Percentiles rank a stretch among this genome's conserved stretches.
Conservation (phyloP, 1,140 invertebrate species). For the Tigriopus japonicus region DNA sequence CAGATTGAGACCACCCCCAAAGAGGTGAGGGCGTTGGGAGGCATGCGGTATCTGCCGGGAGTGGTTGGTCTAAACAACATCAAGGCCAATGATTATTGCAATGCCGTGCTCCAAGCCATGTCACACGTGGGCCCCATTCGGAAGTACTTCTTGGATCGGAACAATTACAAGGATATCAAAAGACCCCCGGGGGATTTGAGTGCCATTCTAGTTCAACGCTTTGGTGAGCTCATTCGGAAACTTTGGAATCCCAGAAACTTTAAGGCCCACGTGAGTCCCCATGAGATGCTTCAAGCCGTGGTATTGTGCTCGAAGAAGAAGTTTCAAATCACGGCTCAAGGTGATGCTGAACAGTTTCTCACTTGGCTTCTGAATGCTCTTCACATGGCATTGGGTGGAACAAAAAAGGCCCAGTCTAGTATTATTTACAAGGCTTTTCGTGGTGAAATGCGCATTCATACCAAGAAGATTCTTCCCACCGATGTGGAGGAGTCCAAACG, state of each 20-base stretch:
- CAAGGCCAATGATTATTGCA: conserved; percentile 98
- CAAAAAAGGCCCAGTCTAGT: conserved; percentile 49
- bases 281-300: conserved; percentile 99
- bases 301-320: conserved; percentile 93
- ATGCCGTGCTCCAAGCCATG: conserved; percentile 84
- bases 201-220: conserved; percentile 64
- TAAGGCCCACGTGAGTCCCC: conserved; percentile 96
- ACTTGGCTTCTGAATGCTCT: conserved; percentile 40
- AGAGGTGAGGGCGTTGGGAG: conserved; percentile 84
- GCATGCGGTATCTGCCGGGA: conserved; percentile 85
- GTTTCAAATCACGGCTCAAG: conserved; percentile 97
- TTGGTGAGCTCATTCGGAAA: conserved; percentile 92
- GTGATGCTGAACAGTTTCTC: conserved; percentile 88
- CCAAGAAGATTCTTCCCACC: conserved; percentile 77
- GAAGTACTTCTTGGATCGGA: conserved; percentile 84
- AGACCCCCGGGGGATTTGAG: conserved; percentile 53
- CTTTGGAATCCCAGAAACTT: conserved; percentile 98
- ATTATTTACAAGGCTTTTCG: conserved; percentile 91
- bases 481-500: conserved; percentile 74
- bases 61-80: conserved; percentile 97
- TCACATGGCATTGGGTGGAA: conserved; percentile 54
- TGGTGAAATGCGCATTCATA: conserved; percentile 85
- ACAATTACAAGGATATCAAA: conserved; percentile 72
- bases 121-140: conserved; percentile 83
- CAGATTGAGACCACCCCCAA: conserved; percentile 63